Conservation (phyloP, 2,888 invertebrate genomes). For the Drepanosiphum platanoidis region DNA sequence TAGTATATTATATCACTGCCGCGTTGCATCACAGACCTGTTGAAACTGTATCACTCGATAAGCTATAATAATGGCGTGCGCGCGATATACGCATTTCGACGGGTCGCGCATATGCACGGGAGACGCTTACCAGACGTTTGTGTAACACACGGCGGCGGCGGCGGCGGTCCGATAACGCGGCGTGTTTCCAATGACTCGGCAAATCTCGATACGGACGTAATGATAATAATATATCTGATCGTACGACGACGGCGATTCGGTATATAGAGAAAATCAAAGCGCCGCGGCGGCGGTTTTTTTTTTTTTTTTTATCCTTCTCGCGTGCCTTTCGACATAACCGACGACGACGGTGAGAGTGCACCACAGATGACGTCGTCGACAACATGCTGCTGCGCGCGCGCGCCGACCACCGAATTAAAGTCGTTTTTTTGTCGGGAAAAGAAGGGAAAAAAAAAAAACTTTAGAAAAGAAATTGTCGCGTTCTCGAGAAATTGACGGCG, state of each 20-base stretch:
- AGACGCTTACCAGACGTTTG: background rate
- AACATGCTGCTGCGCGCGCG: too few relatives aligned
- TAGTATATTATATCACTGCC: slow-evolving; percentile 5
- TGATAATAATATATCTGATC: background rate
- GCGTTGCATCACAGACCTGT: slow-evolving; percentile 25
- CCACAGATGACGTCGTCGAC: too few relatives aligned
- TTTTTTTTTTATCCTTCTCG: background rate
- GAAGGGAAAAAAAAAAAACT: too few relatives aligned
- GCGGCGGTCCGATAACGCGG: too few relatives aligned
- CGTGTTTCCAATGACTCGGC: slow-evolving; percentile 17
- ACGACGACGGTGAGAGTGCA: too few relatives aligned
- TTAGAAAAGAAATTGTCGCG: slow-evolving; percentile 7
- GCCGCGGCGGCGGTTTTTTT: too few relatives aligned
- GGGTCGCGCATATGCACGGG: background rate
- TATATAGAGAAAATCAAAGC: background rate
- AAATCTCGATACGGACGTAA: background rate
- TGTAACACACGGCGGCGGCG: too few relatives aligned
- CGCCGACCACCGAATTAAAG: too few relatives aligned
- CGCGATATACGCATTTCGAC: slow-evolving; percentile 10
- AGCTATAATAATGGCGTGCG: background rate
- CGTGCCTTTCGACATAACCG: too few relatives aligned
- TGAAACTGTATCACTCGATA: slow-evolving; percentile 23
- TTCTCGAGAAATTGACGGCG: background rate
- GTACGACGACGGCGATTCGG: background rate
- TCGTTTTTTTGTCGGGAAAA: too few relatives aligned